A percentile compares a stretch with the other conserved stretches of the same genome.
Evolutionary conservation across 92 coral and sea anemone genomes (phyloP).

Genomic region (Porites lobata): DNA sequence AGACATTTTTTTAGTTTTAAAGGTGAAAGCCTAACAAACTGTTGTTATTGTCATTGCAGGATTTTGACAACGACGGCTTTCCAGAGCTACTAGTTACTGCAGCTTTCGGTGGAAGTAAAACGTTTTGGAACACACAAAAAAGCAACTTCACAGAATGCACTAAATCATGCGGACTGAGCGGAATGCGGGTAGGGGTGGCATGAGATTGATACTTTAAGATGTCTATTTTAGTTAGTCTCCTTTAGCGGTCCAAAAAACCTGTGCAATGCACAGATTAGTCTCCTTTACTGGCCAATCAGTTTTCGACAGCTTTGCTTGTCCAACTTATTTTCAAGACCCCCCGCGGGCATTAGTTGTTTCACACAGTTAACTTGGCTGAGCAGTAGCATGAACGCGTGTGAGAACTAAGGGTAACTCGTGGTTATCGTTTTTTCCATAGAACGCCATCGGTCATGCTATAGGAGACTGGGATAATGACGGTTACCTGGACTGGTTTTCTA

Average conservation of each 20-base stretch:
- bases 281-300: too few species aligned
- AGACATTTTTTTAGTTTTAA: neutral
- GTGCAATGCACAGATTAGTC: too few species aligned
- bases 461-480: constrained; percentile 99
- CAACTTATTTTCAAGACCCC: too few species aligned
- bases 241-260: neutral
- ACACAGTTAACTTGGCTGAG: neutral
- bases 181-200: constrained; percentile 72
- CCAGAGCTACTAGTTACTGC: constrained; percentile 94
- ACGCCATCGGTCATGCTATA: constrained; percentile 98
- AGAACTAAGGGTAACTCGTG: too few species aligned
- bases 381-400: too few species aligned
- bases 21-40: neutral
- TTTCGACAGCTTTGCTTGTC: too few species aligned
- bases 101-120: constrained; percentile 88
- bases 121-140: constrained; percentile 87
- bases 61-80: constrained; percentile 93
- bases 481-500: constrained; percentile 92
- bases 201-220: neutral
- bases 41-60: constrained; percentile 51
- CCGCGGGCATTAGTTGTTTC: too few species aligned
- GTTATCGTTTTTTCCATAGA: constrained; percentile 46
- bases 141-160: constrained; percentile 84
- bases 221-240: too few species aligned
- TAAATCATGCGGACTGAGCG: constrained; percentile 75